Evolutionary conservation across 2,888 invertebrate species (phyloP).

Genomic region (Acanthacorydalis orientalis): DNA sequence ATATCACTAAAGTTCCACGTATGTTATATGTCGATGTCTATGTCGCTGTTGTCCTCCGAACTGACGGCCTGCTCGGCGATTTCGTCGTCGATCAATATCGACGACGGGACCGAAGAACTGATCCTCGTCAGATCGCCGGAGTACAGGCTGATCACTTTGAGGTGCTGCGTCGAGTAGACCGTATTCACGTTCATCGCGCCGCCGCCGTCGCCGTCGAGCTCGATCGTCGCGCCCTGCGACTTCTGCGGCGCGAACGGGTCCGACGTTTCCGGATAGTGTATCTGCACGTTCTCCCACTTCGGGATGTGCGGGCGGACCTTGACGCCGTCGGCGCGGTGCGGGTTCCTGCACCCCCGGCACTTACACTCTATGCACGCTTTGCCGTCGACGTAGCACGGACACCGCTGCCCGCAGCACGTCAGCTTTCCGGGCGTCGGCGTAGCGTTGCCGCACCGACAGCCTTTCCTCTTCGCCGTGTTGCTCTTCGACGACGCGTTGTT

Average conservation of each 20-base stretch:
- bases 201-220: neutral
- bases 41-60: constrained; percentile 15
- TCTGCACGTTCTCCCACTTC: constrained; percentile 42
- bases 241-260: constrained; percentile 6
- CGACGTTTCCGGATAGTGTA: constrained; percentile 25
- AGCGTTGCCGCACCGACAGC: constrained; percentile 83
- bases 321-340: constrained; percentile 65
- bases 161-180: neutral
- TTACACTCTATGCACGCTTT: constrained; percentile 81
- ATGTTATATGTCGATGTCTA: neutral
- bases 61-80: constrained; percentile 20
- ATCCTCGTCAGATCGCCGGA: constrained; percentile 5
- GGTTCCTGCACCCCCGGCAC: constrained; percentile 86
- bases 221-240: neutral
- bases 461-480: constrained; percentile 32
- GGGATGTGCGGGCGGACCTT: constrained; percentile 56
- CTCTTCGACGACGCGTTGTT: neutral
- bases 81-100: constrained; percentile 35
- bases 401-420: constrained; percentile 86
- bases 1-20: neutral
- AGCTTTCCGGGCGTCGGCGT: constrained; percentile 77
- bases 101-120: constrained; percentile 24
- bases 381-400: constrained; percentile 84
- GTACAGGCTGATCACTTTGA: constrained; percentile 8
- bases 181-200: neutral